Base-by-base conservation (phyloP, 2,797 vertebrate genomes). In the Thunnus albacares region DNA sequence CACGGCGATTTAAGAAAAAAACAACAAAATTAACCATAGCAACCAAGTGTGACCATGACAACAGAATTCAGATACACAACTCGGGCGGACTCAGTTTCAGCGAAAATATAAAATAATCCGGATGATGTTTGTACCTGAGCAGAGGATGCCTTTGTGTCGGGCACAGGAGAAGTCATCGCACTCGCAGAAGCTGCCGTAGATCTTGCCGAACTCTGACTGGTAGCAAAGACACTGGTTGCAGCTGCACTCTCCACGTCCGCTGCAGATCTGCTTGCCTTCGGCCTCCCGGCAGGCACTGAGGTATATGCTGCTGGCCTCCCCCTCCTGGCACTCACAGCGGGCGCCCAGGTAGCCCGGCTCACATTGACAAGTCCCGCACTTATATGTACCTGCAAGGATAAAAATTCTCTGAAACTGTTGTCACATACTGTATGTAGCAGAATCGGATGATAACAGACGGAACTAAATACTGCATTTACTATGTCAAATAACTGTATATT, bases 101-200 rank as follows among this genome's bases (percentile, higher is more conserved):
- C 4, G n/a, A n/a, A n/a, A 11, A 12, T 6, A 38, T 4, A 47
- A 8, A 68, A n/a, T 4, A 13, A 47, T 4, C 3, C 1, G 43
- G 0, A 18, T 1, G 24, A 20, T 1, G 1, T 7, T 79, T 87
- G 41, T 88, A 93, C 98, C 98, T 95, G 98, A 99, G 95, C 98
- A 99, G 72, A 99, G 97, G 80, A 97, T 75, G 14, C 98, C 98
- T 87, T 97, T 98, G 93, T 98, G 98, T n/a, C 98, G 92, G 74
- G 98, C 96, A 0, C 98, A 99, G 85, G 98, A 98, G 94, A 99
- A 99, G 95, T 98, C 97, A 6, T 99, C 98, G 0, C 98, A 99
- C 91, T 99, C 97, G 43, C 98, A 99, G 97, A 96, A 99, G 72
- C 95, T 92, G n/a, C 98, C 98, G 0, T 99, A 99, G 91, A 99